Conservation (phyloP, 2,113 vertebrate genomes). For the Actinemys pallida region DNA sequence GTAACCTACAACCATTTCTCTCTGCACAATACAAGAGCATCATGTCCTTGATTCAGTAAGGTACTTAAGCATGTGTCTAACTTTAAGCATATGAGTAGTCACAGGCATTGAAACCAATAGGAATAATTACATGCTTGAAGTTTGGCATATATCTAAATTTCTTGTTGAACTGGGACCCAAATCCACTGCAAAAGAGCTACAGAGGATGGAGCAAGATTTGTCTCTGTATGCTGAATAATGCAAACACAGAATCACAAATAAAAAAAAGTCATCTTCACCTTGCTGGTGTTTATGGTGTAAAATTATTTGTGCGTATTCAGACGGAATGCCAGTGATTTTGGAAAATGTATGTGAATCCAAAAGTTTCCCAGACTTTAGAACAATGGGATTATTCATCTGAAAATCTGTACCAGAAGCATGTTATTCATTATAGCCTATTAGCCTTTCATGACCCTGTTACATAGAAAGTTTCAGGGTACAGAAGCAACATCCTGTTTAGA, state of each 20-base stretch:
- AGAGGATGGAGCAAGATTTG: neutral
- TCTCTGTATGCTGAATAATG: neutral
- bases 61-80: neutral
- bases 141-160: neutral
- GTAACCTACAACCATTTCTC: neutral
- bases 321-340: neutral
- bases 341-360: neutral
- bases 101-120: neutral
- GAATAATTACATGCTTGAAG: rapidly evolving
- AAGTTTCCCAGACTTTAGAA: neutral
- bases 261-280: neutral
- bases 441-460: neutral
- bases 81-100: neutral
- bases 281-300: neutral
- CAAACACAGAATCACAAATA: neutral
- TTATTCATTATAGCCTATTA: neutral
- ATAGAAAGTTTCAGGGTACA: neutral
- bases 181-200: neutral
- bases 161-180: neutral
- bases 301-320: neutral
- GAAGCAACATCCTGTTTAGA: neutral
- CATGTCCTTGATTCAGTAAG: neutral
- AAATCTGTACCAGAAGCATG: rapidly evolving
- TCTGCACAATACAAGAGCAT: neutral
- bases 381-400: neutral